Evolutionary conservation across 64 coral and sea anemone genomes (phyloP).

Genomic region (Actinia equina): DNA sequence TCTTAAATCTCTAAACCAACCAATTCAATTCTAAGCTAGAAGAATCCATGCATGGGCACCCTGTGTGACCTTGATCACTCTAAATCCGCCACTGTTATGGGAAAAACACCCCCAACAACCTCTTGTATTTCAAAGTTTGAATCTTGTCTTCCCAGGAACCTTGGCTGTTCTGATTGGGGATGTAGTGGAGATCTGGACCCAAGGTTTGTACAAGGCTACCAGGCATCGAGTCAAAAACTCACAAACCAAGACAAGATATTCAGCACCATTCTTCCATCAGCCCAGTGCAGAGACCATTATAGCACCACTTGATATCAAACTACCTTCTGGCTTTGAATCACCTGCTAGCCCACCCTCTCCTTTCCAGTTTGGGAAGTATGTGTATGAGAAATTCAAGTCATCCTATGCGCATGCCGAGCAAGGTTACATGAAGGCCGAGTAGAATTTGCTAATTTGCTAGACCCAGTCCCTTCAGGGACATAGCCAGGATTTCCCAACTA

Average conservation of each 20-base stretch:
- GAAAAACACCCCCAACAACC: too few relatives aligned
- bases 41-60: too few relatives aligned
- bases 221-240: slow-evolving; percentile 71
- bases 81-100: too few relatives aligned
- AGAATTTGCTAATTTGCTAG: background rate
- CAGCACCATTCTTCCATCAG: slow-evolving; percentile 61
- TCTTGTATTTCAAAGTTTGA: background rate
- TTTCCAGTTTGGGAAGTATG: slow-evolving; percentile 74
- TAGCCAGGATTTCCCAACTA: too few relatives aligned
- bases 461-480: too few relatives aligned
- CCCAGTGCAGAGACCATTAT: slow-evolving; percentile 53
- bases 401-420: slow-evolving; percentile 7
- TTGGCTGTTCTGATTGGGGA: slow-evolving; percentile 70
- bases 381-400: slow-evolving; percentile 55
- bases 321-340: background rate
- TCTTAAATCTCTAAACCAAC: too few relatives aligned
- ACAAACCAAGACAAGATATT: slow-evolving; percentile 40
- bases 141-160: slow-evolving; percentile 31
- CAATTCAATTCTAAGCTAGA: too few relatives aligned
- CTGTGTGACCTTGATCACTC: too few relatives aligned
- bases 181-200: slow-evolving; percentile 65
- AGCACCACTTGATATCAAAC: slow-evolving; percentile 51
- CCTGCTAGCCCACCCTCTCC: background rate
- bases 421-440: background rate
- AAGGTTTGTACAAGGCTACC: slow-evolving; percentile 48